These are phyloP conservation scores for Toxotes lorentzi DNA, from an alignment of 2,797 vertebrate genomes.

Conservation along the genomic window DNA sequence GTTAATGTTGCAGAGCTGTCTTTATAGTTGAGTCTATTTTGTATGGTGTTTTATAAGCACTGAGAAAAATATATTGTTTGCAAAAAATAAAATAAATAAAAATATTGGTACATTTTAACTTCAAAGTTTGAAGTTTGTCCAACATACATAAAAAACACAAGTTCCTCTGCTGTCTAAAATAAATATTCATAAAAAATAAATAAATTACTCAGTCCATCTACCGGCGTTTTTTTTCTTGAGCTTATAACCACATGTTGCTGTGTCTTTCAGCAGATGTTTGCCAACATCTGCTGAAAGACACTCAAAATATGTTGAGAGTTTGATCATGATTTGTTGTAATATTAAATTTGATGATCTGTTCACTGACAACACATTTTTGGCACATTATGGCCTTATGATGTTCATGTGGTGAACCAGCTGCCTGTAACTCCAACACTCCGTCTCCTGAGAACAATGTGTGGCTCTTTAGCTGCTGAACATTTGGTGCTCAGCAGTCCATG, in stretches of 20 bases:
- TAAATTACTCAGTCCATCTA: not conserved
- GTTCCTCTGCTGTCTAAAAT: not conserved
- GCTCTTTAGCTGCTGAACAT: too few species aligned
- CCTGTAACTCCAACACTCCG: too few species aligned
- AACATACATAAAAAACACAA: not conserved
- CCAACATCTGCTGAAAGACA: too few species aligned
- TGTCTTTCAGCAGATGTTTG: constrained; percentile 5
- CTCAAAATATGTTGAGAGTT: not conserved
- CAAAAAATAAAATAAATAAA: not conserved
- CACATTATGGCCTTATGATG: too few species aligned
- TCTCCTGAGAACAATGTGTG: too few species aligned
- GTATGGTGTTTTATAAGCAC: not conserved
- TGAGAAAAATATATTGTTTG: not conserved
- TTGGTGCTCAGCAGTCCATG: too few species aligned
- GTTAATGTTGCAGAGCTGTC: not conserved
- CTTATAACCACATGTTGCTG: not conserved
- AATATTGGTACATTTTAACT: not conserved
- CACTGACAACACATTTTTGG: not conserved
- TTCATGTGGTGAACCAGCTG: not conserved
- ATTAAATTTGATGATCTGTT: not conserved
- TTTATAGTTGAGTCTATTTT: not conserved
- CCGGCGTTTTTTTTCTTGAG: not conserved
- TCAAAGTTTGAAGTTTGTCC: not conserved
- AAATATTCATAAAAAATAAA: not conserved
- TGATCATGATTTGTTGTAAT: not conserved